Evolutionary conservation across 2,113 vertebrate species (phyloP), one percentile per base, ranked within the genome.

Genomic region (Illadopsis cleaveri): DNA sequence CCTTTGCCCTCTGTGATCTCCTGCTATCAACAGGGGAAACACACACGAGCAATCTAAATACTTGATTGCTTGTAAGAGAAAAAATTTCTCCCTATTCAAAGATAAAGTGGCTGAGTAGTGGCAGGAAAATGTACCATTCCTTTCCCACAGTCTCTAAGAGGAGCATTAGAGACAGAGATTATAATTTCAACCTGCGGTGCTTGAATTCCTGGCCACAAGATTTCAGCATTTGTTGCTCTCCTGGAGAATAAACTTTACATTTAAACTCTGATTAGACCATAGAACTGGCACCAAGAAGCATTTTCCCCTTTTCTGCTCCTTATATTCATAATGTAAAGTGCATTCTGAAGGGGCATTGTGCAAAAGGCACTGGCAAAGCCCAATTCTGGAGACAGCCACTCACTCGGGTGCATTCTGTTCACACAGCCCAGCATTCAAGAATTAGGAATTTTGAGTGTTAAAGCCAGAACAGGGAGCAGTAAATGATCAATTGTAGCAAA

Each of bases 401-500:
- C 60, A 64, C 12, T 44, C 0, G 0, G 58, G 51, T 44, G 35
- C 38, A 33, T 86, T 93, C 78, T 90, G 51, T 31, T 86, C 90
- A 70, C 40, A 40, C 47, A 83, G 11, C 25, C 65, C 90, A 65
- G 19, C 16, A 31, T 17, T 75, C 77, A 64, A 57, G 70, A 85
- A 45, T 53, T 23, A 94, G 79, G 62, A 88, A 23, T 22, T 76
- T 4, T 33, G 64, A 81, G 82, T 57, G 64, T 81, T 92, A 80
- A 56, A 89, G 56, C 56, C 48, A 86, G 71, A 86, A 88, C 90
- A 89, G 20, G 80, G 42, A 86, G 80, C 68, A 60, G 60, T 92
- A 96, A 88, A 83, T 80, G 85, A 94, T 90, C 93, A 90, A 79
- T 86, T 75, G 64, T 68, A 89, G 80, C 86, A 93, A 94, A 83